Evolutionary conservation across 2,797 vertebrate species (phyloP).

Genomic region (Manis crassicaudata): DNA sequence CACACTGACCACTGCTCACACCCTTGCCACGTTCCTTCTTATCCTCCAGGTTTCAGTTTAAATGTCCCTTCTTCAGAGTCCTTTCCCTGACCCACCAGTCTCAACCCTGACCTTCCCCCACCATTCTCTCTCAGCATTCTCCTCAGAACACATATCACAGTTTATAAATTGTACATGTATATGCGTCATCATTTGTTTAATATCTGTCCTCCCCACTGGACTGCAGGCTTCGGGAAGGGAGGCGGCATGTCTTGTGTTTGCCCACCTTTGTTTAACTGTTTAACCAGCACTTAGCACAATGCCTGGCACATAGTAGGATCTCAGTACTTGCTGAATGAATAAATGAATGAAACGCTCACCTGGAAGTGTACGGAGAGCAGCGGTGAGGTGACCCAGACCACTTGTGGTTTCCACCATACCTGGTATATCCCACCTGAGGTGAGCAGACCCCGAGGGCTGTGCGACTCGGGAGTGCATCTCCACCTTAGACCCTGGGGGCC

Average conservation of each 20-base stretch:
- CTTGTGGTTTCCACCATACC: neutral
- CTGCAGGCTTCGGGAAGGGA: neutral
- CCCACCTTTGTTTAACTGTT: neutral
- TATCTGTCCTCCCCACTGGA: neutral
- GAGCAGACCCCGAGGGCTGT: too few species aligned
- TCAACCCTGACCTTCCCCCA: neutral
- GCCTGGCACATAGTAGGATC: neutral
- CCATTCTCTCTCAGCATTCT: neutral
- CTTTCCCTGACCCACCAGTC: neutral
- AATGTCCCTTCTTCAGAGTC: neutral
- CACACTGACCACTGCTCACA: neutral
- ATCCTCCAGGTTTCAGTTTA: neutral
- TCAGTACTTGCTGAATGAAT: neutral
- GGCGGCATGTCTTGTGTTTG: neutral
- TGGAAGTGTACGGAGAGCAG: neutral
- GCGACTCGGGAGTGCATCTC: neutral
- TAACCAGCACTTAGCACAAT: neutral
- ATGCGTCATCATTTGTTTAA: neutral
- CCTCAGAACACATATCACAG: accelerated
- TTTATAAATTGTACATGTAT: neutral
- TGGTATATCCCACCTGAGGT: too few species aligned
- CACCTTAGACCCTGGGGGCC: neutral
- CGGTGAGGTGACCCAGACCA: neutral
- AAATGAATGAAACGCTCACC: neutral
- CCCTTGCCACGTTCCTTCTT: neutral